Conservation (phyloP, 2,888 invertebrate genomes). For the Proisotoma minuta region DNA sequence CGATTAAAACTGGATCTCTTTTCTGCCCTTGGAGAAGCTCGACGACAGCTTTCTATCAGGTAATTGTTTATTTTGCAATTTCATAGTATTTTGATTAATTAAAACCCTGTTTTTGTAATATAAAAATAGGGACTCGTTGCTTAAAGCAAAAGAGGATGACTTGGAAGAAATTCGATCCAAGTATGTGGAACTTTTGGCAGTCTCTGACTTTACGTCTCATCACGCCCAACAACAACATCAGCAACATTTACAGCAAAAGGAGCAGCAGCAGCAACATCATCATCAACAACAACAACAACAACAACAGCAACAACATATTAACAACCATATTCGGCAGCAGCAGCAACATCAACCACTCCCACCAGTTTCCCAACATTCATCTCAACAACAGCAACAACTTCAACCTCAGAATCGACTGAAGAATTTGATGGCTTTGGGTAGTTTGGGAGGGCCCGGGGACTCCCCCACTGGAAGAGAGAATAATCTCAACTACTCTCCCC, state of each 20-base stretch:
- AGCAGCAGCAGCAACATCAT: slow-evolving; percentile 6
- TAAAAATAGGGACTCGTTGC: slow-evolving; percentile 60
- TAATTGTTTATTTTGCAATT: slow-evolving; percentile 14
- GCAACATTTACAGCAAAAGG: slow-evolving; percentile 10
- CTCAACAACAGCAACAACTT: slow-evolving; percentile 19
- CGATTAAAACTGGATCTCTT: slow-evolving; percentile 96
- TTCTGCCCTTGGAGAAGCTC: slow-evolving; percentile 92
- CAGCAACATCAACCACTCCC: slow-evolving; percentile 23
- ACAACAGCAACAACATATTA: slow-evolving; percentile 9
- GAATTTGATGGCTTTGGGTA: slow-evolving; percentile 31
- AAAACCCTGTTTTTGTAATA: not conserved
- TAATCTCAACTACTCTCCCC: slow-evolving; percentile 46
- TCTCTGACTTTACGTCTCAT: slow-evolving; percentile 51
- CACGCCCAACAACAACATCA: slow-evolving; percentile 35
- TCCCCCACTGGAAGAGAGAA: slow-evolving; percentile 34
- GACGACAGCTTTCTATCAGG: slow-evolving; percentile 63
- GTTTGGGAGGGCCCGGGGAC: slow-evolving; percentile 15
- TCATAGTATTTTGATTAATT: not conserved
- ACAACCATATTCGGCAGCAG: slow-evolving; percentile 16
- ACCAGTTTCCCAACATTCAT: slow-evolving; percentile 22
- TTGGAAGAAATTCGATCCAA: slow-evolving; percentile 83
- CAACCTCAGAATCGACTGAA: slow-evolving; percentile 28
- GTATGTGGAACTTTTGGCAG: slow-evolving; percentile 87
- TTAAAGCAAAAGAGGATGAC: slow-evolving; percentile 82
- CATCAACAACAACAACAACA: not conserved